Evolutionary conservation across 2,113 vertebrate genomes (phyloP).

Genomic region (Siniperca knerii): DNA sequence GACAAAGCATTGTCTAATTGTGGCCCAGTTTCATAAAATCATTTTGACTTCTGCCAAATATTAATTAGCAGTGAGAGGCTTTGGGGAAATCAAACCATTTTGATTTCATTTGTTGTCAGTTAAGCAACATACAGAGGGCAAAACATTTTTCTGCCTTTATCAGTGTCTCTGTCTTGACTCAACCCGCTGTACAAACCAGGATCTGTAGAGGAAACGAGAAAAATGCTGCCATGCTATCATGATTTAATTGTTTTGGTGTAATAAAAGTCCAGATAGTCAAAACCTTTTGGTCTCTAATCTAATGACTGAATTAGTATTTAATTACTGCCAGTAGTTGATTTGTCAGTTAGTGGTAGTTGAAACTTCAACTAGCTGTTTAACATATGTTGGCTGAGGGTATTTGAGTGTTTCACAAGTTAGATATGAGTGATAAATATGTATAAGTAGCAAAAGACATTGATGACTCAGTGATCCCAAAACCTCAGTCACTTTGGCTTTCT

Average conservation of each 20-base stretch:
- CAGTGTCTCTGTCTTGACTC: background rate
- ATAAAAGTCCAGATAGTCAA: background rate
- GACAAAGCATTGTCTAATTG: background rate
- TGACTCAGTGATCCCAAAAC: background rate
- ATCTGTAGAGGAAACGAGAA: background rate
- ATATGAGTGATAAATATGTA: background rate
- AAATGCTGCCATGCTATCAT: background rate
- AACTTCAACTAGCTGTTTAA: slow-evolving; percentile 1
- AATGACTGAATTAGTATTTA: background rate
- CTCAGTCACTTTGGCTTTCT: background rate
- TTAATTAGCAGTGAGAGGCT: slow-evolving; percentile 5
- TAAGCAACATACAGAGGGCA: no score
- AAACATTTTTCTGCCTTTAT: background rate
- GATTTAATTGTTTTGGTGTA: background rate
- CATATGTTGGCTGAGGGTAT: background rate
- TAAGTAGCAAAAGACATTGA: background rate
- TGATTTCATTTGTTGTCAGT: slow-evolving; percentile 8
- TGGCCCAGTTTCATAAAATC: slow-evolving; percentile 5
- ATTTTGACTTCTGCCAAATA: background rate
- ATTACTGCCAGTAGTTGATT: background rate
- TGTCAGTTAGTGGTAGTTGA: background rate
- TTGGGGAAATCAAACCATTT: slow-evolving; percentile 2
- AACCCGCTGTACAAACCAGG: background rate
- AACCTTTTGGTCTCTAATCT: background rate
- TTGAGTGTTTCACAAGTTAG: background rate